phyloP scores from a whole-genome alignment of 2,888 invertebrate genomes.

The Pseudoips prasinana region DNA sequence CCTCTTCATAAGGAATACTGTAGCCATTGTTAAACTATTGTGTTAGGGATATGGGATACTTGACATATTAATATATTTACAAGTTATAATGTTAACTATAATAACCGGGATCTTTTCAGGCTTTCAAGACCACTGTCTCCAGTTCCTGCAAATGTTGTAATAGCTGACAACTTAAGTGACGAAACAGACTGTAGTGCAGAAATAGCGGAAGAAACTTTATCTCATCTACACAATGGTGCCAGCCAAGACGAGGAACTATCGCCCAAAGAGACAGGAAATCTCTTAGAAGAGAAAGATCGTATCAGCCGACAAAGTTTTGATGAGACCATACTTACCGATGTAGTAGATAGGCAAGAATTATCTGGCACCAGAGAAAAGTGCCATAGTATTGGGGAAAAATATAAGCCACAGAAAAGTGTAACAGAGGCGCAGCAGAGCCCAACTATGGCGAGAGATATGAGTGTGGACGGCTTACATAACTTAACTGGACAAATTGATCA shows the following conservation, averaged over 20 bases:
- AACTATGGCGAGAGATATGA: conserved; percentile 87
- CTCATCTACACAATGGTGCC: conserved; percentile 46
- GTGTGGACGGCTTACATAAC: conserved; percentile 83
- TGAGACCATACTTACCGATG: conserved; percentile 60
- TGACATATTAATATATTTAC: no score
- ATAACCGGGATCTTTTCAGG: no score
- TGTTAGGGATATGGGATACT: no score
- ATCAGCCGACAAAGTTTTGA: conserved; percentile 73
- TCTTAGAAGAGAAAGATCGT: conserved; percentile 70
- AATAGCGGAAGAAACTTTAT: conserved; percentile 43
- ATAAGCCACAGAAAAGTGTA: conserved; percentile 61
- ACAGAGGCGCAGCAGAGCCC: conserved; percentile 73
- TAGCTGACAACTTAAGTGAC: conserved; percentile 41
- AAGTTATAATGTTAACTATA: no score
- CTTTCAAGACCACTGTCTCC: conserved; percentile 70
- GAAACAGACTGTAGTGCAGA: conserved; percentile 43
- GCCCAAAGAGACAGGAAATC: conserved; percentile 66
- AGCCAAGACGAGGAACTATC: conserved; percentile 60
- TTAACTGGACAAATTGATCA: conserved; percentile 85
- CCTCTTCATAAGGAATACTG: no score
- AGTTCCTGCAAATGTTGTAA: conserved; percentile 34
- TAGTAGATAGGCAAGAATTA: conserved; percentile 62
- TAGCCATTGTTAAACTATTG: no score
- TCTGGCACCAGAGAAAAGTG: conserved; percentile 66
- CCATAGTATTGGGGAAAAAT: conserved; percentile 76